Conservation (phyloP, 2,113 vertebrate genomes). For the Prietella phreatophila region DNA sequence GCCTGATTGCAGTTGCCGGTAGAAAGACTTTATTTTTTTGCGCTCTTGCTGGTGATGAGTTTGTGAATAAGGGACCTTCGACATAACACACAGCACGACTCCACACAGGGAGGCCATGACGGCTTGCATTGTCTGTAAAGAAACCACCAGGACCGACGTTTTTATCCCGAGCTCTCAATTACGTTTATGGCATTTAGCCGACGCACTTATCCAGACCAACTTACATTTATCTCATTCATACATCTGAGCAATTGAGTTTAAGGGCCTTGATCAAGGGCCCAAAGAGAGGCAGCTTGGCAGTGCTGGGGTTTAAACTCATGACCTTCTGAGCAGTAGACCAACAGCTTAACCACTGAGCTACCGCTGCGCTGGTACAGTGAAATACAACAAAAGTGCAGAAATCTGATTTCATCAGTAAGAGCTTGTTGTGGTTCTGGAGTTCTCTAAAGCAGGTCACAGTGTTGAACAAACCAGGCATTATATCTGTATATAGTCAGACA, state of each 20-base stretch:
- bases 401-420: neutral
- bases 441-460: neutral
- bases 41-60: constrained; percentile 28
- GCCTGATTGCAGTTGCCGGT: constrained; percentile 45
- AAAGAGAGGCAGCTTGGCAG: too few species aligned
- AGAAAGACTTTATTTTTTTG: constrained; percentile 8
- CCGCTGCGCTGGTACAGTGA: neutral
- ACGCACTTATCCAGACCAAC: too few species aligned
- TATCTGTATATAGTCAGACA: neutral
- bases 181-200: too few species aligned
- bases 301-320: too few species aligned
- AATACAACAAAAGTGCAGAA: neutral
- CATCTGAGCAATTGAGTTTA: too few species aligned
- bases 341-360: too few species aligned
- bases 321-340: too few species aligned
- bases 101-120: neutral
- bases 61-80: neutral
- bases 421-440: neutral
- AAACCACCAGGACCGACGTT: neutral
- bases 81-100: neutral
- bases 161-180: neutral
- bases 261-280: too few species aligned
- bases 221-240: too few species aligned
- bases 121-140: neutral
- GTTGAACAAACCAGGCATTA: neutral